phyloP scores from a whole-genome alignment of 2,113 vertebrate genomes.

The Acinonyx jubatus region DNA sequence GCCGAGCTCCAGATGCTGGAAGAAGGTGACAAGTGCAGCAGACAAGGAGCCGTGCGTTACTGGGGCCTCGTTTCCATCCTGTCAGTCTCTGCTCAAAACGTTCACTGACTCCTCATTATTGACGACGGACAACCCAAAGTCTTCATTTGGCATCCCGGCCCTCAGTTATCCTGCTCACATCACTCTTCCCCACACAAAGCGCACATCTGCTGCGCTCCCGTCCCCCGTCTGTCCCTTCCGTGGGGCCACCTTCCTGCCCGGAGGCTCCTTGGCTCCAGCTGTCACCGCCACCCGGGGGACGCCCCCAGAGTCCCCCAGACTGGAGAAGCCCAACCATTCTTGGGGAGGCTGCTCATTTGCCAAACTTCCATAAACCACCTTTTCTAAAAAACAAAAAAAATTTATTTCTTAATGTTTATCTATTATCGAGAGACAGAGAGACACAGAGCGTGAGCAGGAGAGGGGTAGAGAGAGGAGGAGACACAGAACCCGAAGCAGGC shows the following conservation, averaged over 20 bases:
- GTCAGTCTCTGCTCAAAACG: neutral
- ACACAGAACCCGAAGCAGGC: no score
- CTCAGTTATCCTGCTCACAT: neutral
- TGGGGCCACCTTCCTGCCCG: neutral
- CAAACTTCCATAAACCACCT: neutral
- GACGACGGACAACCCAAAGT: neutral
- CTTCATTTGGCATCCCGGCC: neutral
- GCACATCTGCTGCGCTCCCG: rapidly evolving
- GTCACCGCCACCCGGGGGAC: rapidly evolving
- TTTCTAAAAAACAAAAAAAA: neutral
- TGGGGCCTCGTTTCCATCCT: neutral
- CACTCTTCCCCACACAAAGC: neutral
- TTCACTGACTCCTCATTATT: neutral
- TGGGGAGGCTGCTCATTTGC: neutral
- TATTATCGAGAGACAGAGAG: no score
- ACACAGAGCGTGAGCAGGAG: no score
- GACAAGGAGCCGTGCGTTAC: neutral
- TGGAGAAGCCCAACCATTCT: neutral
- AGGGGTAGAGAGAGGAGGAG: no score
- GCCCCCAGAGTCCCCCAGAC: neutral
- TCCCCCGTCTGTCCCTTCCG: neutral
- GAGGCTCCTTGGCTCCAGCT: neutral
- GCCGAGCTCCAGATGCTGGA: neutral
- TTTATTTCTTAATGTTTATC: no score
- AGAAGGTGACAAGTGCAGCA: neutral